Evolutionary conservation across 2,888 invertebrate species (phyloP).

Genomic region (Ectemnius cavifrons): DNA sequence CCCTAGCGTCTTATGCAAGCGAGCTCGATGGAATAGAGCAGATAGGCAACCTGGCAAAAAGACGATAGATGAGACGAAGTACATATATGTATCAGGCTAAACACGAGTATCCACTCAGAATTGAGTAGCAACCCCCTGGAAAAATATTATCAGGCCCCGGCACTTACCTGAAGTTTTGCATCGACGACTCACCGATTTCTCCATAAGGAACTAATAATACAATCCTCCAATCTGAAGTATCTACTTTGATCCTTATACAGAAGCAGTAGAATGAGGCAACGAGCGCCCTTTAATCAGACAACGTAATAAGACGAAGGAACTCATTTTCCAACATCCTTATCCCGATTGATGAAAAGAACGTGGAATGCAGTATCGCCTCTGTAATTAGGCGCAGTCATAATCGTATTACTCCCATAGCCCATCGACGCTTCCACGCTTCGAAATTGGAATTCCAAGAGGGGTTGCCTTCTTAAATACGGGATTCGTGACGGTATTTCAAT

Average conservation of each 20-base stretch:
- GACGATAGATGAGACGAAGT: constrained; percentile 27
- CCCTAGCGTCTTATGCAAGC: background rate
- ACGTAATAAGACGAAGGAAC: background rate
- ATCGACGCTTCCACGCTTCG: constrained; percentile 50
- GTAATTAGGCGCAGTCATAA: constrained; percentile 66
- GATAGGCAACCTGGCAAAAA: constrained; percentile 37
- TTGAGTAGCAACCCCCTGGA: background rate
- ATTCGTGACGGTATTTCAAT: constrained; percentile 75
- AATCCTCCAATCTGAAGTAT: background rate
- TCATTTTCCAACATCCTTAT: constrained; percentile 14
- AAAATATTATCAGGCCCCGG: constrained; percentile 8
- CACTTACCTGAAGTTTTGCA: background rate
- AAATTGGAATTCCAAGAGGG: constrained; percentile 73
- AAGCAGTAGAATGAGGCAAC: background rate
- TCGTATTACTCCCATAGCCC: constrained; percentile 56
- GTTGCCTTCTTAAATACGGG: constrained; percentile 65
- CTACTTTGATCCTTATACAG: background rate
- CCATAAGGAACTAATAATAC: background rate
- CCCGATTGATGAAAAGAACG: constrained; percentile 20
- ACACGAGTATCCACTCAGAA: constrained; percentile 39
- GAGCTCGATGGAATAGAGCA: background rate
- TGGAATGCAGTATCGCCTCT: constrained; percentile 42
- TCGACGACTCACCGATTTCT: background rate
- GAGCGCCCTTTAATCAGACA: background rate
- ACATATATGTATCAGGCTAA: constrained; percentile 30